A percentile compares a stretch with the other conserved stretches of the same genome.
These are phyloP conservation scores for Avahi laniger DNA, from an alignment of 2,797 vertebrate genomes.

Conservation along the genomic window DNA sequence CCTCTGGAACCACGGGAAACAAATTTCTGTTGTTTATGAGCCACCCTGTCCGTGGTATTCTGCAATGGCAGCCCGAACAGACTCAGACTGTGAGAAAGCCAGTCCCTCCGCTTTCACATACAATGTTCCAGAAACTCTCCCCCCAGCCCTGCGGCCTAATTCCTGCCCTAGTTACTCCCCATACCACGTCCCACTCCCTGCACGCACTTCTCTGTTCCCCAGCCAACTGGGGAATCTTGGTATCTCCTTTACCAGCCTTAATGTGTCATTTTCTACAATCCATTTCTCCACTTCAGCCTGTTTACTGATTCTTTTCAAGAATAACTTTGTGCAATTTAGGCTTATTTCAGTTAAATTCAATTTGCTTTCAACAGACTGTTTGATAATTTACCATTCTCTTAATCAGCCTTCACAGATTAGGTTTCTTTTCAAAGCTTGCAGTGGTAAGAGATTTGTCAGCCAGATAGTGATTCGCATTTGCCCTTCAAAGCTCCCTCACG, in stretches of 20 bases:
- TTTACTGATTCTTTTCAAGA: slow-evolving; percentile 34
- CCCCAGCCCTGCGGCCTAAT: not conserved
- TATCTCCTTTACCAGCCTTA: not conserved
- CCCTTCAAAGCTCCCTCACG: not conserved
- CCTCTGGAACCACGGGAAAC: not conserved
- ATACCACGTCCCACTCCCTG: too few species aligned
- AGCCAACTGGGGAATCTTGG: not conserved
- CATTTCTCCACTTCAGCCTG: slow-evolving; percentile 6
- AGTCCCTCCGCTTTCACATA: not conserved
- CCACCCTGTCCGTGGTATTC: not conserved
- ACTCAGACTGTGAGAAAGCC: not conserved
- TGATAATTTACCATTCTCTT: not conserved
- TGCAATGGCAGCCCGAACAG: not conserved
- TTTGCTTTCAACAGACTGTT: slow-evolving; percentile 8
- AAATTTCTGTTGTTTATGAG: not conserved
- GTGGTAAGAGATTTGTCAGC: not conserved
- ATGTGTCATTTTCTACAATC: not conserved
- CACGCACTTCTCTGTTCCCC: not conserved
- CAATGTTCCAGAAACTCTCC: not conserved
- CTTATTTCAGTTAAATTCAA: slow-evolving; percentile 47
- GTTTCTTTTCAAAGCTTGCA: not conserved
- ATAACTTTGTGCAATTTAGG: not conserved
- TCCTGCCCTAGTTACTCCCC: not conserved
- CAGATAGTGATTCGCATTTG: not conserved
- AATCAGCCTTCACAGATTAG: not conserved